phyloP scores from a whole-genome alignment of 92 coral and sea anemone genomes.

The Pocillopora meandrina region DNA sequence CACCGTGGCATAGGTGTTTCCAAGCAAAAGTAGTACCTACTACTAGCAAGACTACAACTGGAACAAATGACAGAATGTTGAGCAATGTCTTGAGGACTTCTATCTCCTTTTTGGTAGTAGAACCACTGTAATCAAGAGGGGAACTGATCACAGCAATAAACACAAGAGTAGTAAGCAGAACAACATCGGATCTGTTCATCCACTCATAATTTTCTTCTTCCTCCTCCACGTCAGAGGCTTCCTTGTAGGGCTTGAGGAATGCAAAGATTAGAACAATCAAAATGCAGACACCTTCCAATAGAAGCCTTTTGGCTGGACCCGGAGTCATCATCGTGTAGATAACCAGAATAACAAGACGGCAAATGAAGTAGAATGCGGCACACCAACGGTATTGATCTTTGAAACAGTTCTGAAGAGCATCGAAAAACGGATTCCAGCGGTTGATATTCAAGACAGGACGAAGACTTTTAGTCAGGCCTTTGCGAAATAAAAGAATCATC shows the following conservation, averaged over 20 bases:
- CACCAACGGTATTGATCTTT: slow-evolving; percentile 93
- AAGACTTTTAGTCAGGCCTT: slow-evolving; percentile 71
- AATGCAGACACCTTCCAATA: slow-evolving; percentile 74
- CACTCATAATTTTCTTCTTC: slow-evolving; percentile 57
- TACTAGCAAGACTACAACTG: slow-evolving; percentile 52
- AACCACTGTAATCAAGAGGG: slow-evolving; percentile 38
- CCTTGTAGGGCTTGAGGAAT: slow-evolving; percentile 76
- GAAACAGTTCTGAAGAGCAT: slow-evolving; percentile 91
- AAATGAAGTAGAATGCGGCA: slow-evolving; percentile 93
- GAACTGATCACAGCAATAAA: slow-evolving; percentile 73
- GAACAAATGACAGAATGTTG: slow-evolving; percentile 62
- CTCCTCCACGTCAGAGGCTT: slow-evolving; percentile 40
- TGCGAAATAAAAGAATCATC: slow-evolving; percentile 78
- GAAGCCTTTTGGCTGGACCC: slow-evolving; percentile 49
- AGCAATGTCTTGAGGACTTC: slow-evolving; percentile 27
- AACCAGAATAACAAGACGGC: slow-evolving; percentile 65
- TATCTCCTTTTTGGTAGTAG: not conserved
- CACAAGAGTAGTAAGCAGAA: slow-evolving; percentile 70
- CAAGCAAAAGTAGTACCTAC: slow-evolving; percentile 20
- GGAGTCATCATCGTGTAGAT: slow-evolving; percentile 48
- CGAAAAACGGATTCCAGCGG: slow-evolving; percentile 77
- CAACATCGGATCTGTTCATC: slow-evolving; percentile 83
- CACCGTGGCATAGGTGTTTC: not conserved
- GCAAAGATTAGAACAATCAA: slow-evolving; percentile 66
- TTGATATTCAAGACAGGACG: slow-evolving; percentile 74